These are phyloP conservation scores for Rhyacophila evoluta DNA, from an alignment of 2,888 invertebrate species.

Conservation along the genomic window DNA sequence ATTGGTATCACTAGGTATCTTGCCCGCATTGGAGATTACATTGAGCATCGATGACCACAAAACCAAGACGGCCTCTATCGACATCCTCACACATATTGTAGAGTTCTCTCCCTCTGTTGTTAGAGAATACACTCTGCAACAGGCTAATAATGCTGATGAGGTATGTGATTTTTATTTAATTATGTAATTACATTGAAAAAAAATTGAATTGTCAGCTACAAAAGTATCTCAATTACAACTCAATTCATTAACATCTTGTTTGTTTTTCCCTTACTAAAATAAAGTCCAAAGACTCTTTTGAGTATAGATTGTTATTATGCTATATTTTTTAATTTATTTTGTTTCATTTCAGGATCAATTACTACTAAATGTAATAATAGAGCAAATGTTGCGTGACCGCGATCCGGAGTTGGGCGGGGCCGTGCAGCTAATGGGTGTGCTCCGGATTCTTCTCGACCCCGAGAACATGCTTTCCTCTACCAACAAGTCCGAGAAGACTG, in stretches of 20 bases:
- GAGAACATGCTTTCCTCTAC: constrained; percentile 97
- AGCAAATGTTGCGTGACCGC: constrained; percentile 96
- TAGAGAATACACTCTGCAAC: constrained; percentile 95
- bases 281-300: too few relatives aligned
- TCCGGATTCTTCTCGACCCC: constrained; percentile 93
- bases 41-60: constrained; percentile 91
- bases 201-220: too few relatives aligned
- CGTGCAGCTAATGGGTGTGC: constrained; percentile 95
- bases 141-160: constrained; percentile 90
- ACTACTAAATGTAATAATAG: constrained; percentile 95
- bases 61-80: constrained; percentile 97
- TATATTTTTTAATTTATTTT: constrained; percentile 26
- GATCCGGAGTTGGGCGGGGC: constrained; percentile 98
- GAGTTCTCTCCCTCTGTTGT: constrained; percentile 98
- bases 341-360: constrained; percentile 84
- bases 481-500: constrained; percentile 96
- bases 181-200: too few relatives aligned
- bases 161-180: too few relatives aligned
- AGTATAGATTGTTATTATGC: too few relatives aligned
- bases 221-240: too few relatives aligned
- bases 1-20: constrained; percentile 86
- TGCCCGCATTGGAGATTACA: constrained; percentile 91
- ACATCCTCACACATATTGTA: constrained; percentile 97
- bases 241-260: too few relatives aligned
- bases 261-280: too few relatives aligned